Conservation (phyloP, 2,113 vertebrate genomes). For the Spheniscus mendiculus region DNA sequence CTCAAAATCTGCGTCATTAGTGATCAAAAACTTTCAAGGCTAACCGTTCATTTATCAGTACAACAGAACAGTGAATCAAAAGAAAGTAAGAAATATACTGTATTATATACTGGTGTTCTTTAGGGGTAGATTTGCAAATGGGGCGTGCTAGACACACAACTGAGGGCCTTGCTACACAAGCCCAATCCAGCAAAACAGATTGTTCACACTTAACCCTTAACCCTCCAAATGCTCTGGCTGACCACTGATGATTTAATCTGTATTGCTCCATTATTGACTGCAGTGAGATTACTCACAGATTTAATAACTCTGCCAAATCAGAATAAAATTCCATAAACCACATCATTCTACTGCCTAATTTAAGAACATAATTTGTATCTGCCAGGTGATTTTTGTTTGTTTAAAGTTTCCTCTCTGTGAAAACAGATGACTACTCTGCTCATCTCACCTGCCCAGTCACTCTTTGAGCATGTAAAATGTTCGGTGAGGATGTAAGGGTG, state of each 20-base stretch:
- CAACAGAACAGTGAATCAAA: neutral
- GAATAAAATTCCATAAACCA: neutral
- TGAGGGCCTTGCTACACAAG: neutral
- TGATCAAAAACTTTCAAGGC: neutral
- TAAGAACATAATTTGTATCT: neutral
- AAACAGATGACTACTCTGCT: neutral
- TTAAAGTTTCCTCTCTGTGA: neutral
- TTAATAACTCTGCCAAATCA: slow-evolving; percentile 18
- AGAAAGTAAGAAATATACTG: neutral
- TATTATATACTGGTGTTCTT: neutral
- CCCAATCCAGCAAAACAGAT: neutral
- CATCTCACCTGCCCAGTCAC: neutral
- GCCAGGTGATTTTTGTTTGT: neutral
- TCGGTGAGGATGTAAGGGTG: neutral
- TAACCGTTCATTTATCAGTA: neutral
- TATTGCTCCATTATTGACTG: neutral
- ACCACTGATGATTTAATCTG: neutral
- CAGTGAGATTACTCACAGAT: neutral
- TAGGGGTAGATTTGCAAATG: neutral
- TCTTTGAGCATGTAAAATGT: neutral
- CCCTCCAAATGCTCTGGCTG: neutral
- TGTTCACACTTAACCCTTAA: neutral
- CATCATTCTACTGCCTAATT: neutral
- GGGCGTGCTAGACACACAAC: neutral
- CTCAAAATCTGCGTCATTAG: neutral